Percentiles rank a stretch among this genome's conserved stretches.
Evolutionary conservation across 2,113 vertebrate species (phyloP).

Genomic region (Dicentrarchus labrax): DNA sequence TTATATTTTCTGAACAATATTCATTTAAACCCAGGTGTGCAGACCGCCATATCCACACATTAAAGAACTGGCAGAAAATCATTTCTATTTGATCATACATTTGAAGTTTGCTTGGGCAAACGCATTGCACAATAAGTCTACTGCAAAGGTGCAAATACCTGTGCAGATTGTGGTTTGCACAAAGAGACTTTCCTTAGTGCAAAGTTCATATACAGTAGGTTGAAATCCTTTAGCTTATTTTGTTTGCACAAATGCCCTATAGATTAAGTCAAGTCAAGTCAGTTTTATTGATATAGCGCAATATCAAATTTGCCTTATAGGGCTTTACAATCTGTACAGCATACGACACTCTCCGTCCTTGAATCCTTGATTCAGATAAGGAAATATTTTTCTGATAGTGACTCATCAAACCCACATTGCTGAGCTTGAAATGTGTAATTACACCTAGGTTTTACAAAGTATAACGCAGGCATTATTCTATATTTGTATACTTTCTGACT

Average conservation of each 20-base stretch:
- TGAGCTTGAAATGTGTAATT: background rate
- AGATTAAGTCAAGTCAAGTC: background rate
- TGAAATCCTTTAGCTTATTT: conserved; percentile 15
- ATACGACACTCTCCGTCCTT: background rate
- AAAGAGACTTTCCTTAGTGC: conserved; percentile 17
- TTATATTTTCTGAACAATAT: no score
- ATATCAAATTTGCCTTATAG: background rate
- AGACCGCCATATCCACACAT: background rate
- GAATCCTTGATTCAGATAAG: background rate
- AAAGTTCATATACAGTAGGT: conserved; percentile 6
- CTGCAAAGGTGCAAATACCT: conserved; percentile 5
- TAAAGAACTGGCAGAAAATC: background rate
- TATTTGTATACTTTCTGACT: background rate
- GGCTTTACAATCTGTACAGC: background rate
- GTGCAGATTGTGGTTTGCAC: background rate
- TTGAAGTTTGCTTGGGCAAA: background rate
- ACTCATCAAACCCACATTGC: background rate
- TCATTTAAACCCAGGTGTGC: background rate
- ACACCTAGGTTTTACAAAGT: background rate
- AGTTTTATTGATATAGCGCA: background rate
- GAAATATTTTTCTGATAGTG: background rate
- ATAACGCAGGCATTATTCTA: background rate
- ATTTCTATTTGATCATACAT: background rate
- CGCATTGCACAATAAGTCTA: background rate
- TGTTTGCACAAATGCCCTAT: background rate